Evolutionary conservation across 2,888 invertebrate species (phyloP).

Genomic region (Phragmatobia fuliginosa): DNA sequence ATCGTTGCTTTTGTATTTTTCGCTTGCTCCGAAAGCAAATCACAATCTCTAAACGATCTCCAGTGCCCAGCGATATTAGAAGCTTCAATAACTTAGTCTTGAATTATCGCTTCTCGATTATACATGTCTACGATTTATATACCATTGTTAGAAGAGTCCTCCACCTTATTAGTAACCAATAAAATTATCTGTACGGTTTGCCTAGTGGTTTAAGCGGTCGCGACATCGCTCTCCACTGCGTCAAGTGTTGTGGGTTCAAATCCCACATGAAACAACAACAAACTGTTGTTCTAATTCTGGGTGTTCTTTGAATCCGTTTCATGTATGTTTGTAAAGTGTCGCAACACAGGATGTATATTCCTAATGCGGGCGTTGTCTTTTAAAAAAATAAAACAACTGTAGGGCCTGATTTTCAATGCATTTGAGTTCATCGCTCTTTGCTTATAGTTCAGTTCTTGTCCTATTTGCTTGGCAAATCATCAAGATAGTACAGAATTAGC

Average conservation of each 20-base stretch:
- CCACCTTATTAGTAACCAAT: conserved; percentile 40
- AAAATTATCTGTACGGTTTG: no score
- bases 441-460: conserved; percentile 55
- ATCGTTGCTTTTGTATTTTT: conserved; percentile 35
- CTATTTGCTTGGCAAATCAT: conserved; percentile 64
- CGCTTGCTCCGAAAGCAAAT: conserved; percentile 48
- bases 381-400: no score
- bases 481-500: conserved; percentile 59
- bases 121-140: conserved; percentile 51
- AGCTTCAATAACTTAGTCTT: conserved; percentile 56
- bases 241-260: no score
- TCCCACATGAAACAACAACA: no score
- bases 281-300: no score
- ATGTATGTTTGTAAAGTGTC: no score
- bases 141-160: conserved; percentile 38
- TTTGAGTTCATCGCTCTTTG: conserved; percentile 62
- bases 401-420: conserved; percentile 32
- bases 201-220: no score
- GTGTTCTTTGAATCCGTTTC: no score
- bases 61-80: conserved; percentile 54
- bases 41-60: conserved; percentile 54
- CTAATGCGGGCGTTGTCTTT: no score
- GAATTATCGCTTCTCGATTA: conserved; percentile 56
- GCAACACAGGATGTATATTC: no score
- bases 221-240: no score